Percentiles rank a stretch among this genome's conserved stretches.
These are phyloP conservation scores for Argyresthia goedartella DNA, from an alignment of 2,888 invertebrate genomes.

Conservation along the genomic window DNA sequence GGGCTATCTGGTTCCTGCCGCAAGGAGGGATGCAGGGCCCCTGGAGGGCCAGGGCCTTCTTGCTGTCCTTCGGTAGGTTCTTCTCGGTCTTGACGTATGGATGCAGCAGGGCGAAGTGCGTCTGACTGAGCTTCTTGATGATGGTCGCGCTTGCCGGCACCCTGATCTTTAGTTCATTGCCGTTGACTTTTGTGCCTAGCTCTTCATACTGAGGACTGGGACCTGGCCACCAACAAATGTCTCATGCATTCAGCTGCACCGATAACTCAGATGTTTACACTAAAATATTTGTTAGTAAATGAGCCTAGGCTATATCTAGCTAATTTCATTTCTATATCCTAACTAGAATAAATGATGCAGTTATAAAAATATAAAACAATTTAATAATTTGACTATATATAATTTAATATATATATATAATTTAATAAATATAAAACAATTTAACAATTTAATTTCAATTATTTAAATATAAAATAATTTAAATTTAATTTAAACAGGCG, in stretches of 20 bases:
- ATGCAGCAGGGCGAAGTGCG: conserved; percentile 48
- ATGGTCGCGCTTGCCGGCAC: conserved; percentile 48
- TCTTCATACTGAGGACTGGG: conserved; percentile 52
- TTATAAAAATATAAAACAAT: too few species aligned
- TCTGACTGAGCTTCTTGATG: conserved; percentile 61
- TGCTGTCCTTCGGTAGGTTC: conserved; percentile 10
- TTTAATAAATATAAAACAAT: too few species aligned
- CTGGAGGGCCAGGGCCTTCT: conserved; percentile 22
- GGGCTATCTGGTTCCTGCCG: conserved; percentile 55
- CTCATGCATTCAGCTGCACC: conserved; percentile 24
- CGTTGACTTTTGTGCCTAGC: conserved; percentile 51
- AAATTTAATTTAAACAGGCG: too few species aligned
- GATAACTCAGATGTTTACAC: background rate
- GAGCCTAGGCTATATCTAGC: too few species aligned
- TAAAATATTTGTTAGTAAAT: too few species aligned
- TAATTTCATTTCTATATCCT: too few species aligned
- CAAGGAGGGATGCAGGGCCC: conserved; percentile 46
- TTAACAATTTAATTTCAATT: too few species aligned
- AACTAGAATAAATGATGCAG: too few species aligned
- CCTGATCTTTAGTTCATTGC: conserved; percentile 61
- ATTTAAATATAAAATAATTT: too few species aligned
- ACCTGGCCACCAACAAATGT: conserved; percentile 61
- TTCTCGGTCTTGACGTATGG: conserved; percentile 24
- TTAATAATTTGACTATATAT: too few species aligned
- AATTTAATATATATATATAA: too few species aligned